Percentiles rank a stretch among this genome's conserved stretches.
phyloP scores from a whole-genome alignment of 2,797 vertebrate genomes.

The Poeciliopsis gracilis region DNA sequence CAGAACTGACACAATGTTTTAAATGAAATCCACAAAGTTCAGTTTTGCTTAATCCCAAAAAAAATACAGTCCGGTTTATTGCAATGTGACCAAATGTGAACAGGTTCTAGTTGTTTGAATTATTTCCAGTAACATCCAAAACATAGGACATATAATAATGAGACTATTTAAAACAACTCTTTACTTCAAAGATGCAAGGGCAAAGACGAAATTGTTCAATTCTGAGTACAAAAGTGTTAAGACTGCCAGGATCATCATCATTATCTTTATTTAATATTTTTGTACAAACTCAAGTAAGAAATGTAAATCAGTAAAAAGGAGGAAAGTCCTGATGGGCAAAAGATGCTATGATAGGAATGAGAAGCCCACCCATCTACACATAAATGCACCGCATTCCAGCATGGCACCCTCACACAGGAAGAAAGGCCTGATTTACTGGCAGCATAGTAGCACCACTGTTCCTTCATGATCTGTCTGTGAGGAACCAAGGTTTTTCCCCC shows the following conservation, averaged over 20 bases:
- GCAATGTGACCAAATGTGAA: neutral
- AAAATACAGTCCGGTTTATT: neutral
- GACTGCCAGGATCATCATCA: neutral
- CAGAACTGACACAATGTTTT: neutral
- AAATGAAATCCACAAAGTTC: neutral
- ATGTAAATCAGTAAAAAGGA: constrained; percentile 16
- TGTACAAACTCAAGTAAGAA: constrained; percentile 31
- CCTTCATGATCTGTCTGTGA: constrained; percentile 49
- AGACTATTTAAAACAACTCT: neutral
- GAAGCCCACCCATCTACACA: constrained; percentile 81
- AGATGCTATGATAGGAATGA: constrained; percentile 81
- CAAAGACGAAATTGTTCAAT: neutral
- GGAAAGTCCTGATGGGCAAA: constrained; percentile 48
- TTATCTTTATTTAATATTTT: constrained; percentile 12
- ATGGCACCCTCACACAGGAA: constrained; percentile 75
- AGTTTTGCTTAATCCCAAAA: neutral
- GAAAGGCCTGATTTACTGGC: constrained; percentile 83
- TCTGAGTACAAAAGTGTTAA: neutral
- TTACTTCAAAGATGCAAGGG: neutral
- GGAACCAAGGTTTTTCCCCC: constrained; percentile 52
- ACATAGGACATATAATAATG: neutral
- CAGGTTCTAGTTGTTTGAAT: neutral
- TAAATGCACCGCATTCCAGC: constrained; percentile 78
- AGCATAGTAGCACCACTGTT: constrained; percentile 80
- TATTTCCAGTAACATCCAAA: neutral